Evolutionary conservation across 1,140 invertebrate species (phyloP).

Genomic region (Myzus persicae): DNA sequence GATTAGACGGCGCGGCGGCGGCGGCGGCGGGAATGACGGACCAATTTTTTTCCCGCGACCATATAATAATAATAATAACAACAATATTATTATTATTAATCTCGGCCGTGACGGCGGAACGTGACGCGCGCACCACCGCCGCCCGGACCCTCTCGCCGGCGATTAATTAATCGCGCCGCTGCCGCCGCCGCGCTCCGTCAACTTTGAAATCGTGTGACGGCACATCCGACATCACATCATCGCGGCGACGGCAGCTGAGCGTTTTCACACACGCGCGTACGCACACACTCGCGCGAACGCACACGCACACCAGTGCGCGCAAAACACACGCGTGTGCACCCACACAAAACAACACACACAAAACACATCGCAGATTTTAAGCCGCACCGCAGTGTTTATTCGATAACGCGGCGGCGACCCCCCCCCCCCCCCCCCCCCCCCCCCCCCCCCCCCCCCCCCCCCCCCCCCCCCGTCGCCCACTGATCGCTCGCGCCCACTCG

Average conservation of each 20-base stretch:
- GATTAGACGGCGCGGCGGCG: neutral
- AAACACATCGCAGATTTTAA: conserved; percentile 28
- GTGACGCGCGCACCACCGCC: neutral
- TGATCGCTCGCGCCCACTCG: neutral
- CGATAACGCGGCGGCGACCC: neutral
- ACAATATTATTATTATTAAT: neutral
- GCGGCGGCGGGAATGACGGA: neutral
- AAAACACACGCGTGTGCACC: neutral
- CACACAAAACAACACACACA: neutral
- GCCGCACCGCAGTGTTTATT: conserved; percentile 33
- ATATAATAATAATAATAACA: too few relatives aligned
- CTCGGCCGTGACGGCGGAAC: neutral
- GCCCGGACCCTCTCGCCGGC: neutral
- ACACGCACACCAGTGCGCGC: neutral
- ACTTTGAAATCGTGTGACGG: neutral
- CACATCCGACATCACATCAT: neutral
- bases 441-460: neutral
- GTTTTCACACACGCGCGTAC: neutral
- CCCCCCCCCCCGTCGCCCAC: neutral
- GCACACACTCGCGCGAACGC: neutral
- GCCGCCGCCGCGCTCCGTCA: neutral
- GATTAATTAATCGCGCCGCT: neutral
- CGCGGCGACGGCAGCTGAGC: neutral
- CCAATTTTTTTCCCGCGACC: neutral
- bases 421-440: neutral